Conservation (phyloP, 2,797 vertebrate species). For the Avahi laniger region DNA sequence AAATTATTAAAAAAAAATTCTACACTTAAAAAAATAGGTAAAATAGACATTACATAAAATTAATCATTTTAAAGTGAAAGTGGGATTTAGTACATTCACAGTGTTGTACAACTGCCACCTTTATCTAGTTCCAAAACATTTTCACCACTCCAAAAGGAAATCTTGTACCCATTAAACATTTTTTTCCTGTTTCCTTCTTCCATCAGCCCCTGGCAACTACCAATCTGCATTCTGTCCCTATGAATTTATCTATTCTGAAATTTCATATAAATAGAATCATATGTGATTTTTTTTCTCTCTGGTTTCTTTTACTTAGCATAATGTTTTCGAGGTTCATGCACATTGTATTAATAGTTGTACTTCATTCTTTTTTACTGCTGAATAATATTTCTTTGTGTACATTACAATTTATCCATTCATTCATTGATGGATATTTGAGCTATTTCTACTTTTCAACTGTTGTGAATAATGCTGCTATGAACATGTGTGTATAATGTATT, state of each 20-base stretch:
- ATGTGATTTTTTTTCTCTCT: neutral
- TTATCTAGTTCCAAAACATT: neutral
- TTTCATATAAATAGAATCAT: neutral
- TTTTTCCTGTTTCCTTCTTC: neutral
- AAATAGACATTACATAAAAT: neutral
- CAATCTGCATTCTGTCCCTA: neutral
- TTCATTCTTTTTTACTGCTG: neutral
- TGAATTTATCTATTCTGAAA: neutral
- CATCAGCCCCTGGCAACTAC: neutral
- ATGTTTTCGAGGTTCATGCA: neutral
- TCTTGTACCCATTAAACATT: neutral
- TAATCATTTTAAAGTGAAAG: neutral
- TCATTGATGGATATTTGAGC: neutral
- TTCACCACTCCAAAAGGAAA: neutral
- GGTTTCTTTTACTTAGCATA: neutral
- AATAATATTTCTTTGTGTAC: neutral
- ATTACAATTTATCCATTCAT: neutral
- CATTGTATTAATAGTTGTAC: neutral
- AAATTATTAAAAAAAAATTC: neutral
- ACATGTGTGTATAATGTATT: neutral
- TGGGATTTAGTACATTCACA: neutral
- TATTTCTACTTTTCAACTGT: neutral
- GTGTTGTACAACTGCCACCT: neutral
- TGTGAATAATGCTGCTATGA: neutral
- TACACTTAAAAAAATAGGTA: neutral